Percentiles rank a stretch among this genome's conserved stretches.
Evolutionary conservation across 2,888 invertebrate species (phyloP).

Genomic region (Drosophila affinis): DNA sequence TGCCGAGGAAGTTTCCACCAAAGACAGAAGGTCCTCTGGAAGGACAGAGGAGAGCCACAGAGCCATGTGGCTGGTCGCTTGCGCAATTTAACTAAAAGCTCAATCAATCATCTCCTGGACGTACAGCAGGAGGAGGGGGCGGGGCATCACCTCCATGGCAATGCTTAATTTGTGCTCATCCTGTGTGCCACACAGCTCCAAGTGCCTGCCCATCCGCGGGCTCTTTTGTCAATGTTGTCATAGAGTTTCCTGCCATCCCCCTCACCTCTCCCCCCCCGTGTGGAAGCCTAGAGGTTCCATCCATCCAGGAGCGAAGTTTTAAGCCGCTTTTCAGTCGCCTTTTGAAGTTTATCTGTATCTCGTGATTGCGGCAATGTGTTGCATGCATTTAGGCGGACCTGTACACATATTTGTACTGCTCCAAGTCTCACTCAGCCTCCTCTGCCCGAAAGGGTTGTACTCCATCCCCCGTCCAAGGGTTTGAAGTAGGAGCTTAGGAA

Average conservation of each 20-base stretch:
- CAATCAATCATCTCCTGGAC: constrained; percentile 65
- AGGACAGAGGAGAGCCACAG: neutral
- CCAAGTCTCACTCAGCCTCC: neutral
- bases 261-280: constrained; percentile 25
- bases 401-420: constrained; percentile 58
- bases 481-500: constrained; percentile 26
- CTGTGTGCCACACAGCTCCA: neutral
- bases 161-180: constrained; percentile 61
- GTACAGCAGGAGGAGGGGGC: neutral
- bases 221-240: constrained; percentile 64
- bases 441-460: constrained; percentile 51
- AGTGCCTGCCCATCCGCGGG: constrained; percentile 4
- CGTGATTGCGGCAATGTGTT: constrained; percentile 24
- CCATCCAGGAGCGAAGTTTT: constrained; percentile 50
- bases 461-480: too few species aligned
- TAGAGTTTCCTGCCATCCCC: constrained; percentile 38
- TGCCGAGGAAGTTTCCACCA: constrained; percentile 57
- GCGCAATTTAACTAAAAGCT: constrained; percentile 74
- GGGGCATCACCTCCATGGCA: constrained; percentile 45
- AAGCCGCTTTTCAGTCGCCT: constrained; percentile 68
- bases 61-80: constrained; percentile 48
- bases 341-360: constrained; percentile 66
- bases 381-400: constrained; percentile 43
- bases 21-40: neutral
- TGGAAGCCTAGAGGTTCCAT: constrained; percentile 6